Percentiles rank a stretch among this genome's conserved stretches.
Evolutionary conservation across 2,113 vertebrate species (phyloP).

Genomic region (Pampusana beccarii): DNA sequence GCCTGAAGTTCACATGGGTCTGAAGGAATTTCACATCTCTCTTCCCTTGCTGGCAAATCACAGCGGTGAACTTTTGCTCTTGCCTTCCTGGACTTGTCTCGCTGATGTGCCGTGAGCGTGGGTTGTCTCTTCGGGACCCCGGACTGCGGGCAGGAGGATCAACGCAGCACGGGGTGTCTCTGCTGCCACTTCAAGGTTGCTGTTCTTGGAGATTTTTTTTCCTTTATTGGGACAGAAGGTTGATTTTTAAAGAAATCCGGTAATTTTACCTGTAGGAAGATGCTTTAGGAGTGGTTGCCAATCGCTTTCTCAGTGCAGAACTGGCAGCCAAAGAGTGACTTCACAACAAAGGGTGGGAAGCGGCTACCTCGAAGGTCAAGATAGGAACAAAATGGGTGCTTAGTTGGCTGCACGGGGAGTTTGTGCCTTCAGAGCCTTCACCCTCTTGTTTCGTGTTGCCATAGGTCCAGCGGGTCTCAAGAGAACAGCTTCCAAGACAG

Average conservation of each 20-base stretch:
- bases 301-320: neutral
- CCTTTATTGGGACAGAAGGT: neutral
- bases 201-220: neutral
- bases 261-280: neutral
- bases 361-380: neutral
- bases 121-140: too few relatives aligned
- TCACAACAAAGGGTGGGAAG: neutral
- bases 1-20: neutral
- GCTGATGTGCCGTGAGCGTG: fast-evolving
- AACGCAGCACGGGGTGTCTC: neutral
- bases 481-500: neutral
- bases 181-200: neutral
- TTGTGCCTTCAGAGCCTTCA: neutral
- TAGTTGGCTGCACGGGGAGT: neutral
- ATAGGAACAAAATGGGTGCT: neutral
- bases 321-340: slow-evolving; percentile 3
- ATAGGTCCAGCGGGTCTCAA: neutral
- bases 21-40: slow-evolving; percentile 8
- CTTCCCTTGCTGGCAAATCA: neutral
- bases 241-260: neutral
- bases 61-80: neutral
- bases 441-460: neutral
- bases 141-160: neutral
- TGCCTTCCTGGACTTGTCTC: neutral
- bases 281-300: slow-evolving; percentile 1